Percentiles rank a stretch among this genome's conserved stretches.
phyloP scores from a whole-genome alignment of 1,140 invertebrate species.

The Atta texana region DNA sequence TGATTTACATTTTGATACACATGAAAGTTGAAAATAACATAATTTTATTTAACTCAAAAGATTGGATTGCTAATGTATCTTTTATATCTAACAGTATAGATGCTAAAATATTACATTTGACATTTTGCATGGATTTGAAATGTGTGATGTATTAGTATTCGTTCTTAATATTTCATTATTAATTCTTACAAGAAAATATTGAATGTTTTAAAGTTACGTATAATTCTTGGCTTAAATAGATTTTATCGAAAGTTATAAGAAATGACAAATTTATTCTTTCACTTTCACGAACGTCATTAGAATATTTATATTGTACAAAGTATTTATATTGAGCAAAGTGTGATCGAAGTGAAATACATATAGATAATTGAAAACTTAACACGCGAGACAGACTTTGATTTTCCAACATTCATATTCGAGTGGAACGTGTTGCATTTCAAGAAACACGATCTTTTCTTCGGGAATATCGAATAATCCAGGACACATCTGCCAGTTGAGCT shows the following conservation, averaged over 20 bases:
- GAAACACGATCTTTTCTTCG: constrained; percentile 54
- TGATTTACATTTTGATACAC: no score
- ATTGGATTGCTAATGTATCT: no score
- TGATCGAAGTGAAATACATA: constrained; percentile 23
- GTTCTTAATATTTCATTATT: neutral
- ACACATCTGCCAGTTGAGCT: constrained; percentile 71
- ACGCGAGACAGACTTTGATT: constrained; percentile 25
- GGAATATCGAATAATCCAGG: constrained; percentile 71
- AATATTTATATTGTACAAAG: neutral
- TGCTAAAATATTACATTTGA: neutral
- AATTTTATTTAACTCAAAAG: no score
- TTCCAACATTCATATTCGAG: constrained; percentile 57
- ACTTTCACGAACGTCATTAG: neutral
- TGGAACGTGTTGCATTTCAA: constrained; percentile 29
- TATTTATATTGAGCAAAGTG: neutral
- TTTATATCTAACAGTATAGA: no score
- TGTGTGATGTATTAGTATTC: no score
- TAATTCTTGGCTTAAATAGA: neutral
- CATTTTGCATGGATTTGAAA: neutral
- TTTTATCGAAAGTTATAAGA: neutral
- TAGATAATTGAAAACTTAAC: constrained; percentile 52
- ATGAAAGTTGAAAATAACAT: no score
- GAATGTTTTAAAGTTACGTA: neutral
- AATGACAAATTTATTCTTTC: neutral
- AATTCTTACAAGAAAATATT: neutral